Evolutionary conservation across 2,113 vertebrate species (phyloP).

Genomic region (Onychostoma macrolepis): DNA sequence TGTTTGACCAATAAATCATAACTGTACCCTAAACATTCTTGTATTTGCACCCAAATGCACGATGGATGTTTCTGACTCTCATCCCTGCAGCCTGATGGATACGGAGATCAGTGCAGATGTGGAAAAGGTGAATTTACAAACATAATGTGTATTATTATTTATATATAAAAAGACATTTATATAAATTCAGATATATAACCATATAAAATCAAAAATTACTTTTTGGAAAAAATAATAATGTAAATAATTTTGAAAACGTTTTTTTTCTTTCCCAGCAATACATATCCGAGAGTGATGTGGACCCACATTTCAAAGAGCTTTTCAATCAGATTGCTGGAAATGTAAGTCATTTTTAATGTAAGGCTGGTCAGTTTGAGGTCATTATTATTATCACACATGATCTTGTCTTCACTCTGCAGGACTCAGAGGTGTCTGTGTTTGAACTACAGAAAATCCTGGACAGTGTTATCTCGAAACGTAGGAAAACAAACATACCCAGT

Average conservation of each 20-base stretch:
- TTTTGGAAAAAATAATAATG: too few species aligned
- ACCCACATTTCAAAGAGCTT: constrained; percentile 75
- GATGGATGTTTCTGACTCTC: background rate
- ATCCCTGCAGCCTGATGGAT: constrained; percentile 63
- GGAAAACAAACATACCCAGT: constrained; percentile 44
- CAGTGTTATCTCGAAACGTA: constrained; percentile 73
- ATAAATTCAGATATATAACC: too few species aligned
- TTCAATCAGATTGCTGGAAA: constrained; percentile 77
- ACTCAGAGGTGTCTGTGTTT: constrained; percentile 73
- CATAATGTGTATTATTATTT: too few species aligned
- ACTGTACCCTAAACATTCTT: background rate
- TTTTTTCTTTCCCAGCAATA: constrained; percentile 68
- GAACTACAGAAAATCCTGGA: constrained; percentile 79
- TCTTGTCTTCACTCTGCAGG: constrained; percentile 64
- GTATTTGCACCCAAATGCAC: background rate
- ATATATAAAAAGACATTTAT: too few species aligned
- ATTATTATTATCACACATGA: background rate
- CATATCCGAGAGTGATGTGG: constrained; percentile 60
- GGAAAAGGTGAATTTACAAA: constrained; percentile 54
- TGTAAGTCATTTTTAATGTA: constrained; percentile 65
- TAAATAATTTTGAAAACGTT: too few species aligned
- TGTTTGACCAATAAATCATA: background rate
- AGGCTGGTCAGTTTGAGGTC: background rate
- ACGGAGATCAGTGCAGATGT: constrained; percentile 55
- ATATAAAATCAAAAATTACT: too few species aligned